Conservation (phyloP, 37 sponge, comb jelly and placozoan species). For the Cladorhizidae sp. region DNA sequence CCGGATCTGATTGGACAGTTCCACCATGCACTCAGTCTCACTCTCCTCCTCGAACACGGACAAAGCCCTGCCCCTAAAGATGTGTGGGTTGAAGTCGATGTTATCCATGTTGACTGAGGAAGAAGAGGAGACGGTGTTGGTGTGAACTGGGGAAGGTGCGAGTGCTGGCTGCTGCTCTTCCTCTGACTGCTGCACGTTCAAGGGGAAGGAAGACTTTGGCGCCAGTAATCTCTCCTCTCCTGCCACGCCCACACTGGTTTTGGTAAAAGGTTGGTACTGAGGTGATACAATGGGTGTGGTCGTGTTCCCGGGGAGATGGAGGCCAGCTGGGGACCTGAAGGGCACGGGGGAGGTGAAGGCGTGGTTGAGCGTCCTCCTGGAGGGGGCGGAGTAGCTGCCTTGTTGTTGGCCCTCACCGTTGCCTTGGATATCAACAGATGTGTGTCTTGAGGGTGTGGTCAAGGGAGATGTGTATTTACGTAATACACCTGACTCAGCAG, state of each 20-base stretch:
- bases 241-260: slow-evolving; percentile 11
- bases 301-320: background rate
- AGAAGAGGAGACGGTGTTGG: background rate
- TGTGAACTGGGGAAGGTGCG: background rate
- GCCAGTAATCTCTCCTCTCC: slow-evolving; percentile 39
- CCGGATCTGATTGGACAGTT: background rate
- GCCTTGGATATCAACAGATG: background rate
- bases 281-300: background rate
- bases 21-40: slow-evolving; percentile 50
- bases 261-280: background rate
- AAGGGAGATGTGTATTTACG: background rate
- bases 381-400: background rate
- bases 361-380: background rate
- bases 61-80: slow-evolving; percentile 27
- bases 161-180: background rate
- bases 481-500: slow-evolving; percentile 44
- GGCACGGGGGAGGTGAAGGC: background rate
- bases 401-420: background rate
- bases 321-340: background rate
- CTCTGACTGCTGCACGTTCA: slow-evolving; percentile 14
- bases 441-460: background rate
- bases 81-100: slow-evolving; percentile 9
- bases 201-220: slow-evolving; percentile 58
- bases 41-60: slow-evolving; percentile 81
- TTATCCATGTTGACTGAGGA: slow-evolving; percentile 10